A percentile compares a stretch with the other conserved stretches of the same genome.
These are phyloP conservation scores for Eueremaeus valkanovi DNA, from an alignment of 2,888 invertebrate species.

Conservation along the genomic window DNA sequence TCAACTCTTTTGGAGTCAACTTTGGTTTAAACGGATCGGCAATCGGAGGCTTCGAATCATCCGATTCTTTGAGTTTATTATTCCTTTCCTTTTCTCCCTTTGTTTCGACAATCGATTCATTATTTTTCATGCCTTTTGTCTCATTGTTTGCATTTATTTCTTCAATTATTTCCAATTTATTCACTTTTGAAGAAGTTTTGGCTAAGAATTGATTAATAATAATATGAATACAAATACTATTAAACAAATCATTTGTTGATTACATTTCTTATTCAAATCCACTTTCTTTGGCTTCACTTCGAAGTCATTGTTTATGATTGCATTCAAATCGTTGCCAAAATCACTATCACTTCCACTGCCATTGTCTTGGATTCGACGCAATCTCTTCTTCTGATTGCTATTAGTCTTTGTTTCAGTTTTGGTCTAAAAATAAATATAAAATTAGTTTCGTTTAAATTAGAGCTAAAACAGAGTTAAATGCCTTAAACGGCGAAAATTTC, in stretches of 20 bases:
- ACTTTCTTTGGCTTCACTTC: not conserved
- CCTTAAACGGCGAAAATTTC: not conserved
- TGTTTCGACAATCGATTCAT: not conserved
- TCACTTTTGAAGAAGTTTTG: not conserved
- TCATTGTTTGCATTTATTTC: not conserved
- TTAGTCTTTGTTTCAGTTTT: not conserved
- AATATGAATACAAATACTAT: constrained; percentile 2
- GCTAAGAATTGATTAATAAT: constrained; percentile 43
- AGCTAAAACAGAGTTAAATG: not conserved
- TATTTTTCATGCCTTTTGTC: not conserved
- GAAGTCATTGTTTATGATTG: not conserved
- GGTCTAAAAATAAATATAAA: not conserved
- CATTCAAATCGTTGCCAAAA: not conserved
- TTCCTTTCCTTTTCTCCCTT: not conserved
- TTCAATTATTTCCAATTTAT: not conserved
- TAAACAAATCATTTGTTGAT: constrained; percentile 18
- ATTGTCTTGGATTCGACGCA: not conserved
- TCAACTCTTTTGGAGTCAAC: constrained; percentile 55
- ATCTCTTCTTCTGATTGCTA: not conserved
- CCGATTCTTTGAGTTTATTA: constrained; percentile 31
- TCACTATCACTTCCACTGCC: not conserved
- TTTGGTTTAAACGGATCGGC: not conserved
- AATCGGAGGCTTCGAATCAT: constrained; percentile 13
- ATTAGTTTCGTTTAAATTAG: not conserved
- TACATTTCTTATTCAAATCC: constrained; percentile 38